Evolutionary conservation across 2,888 invertebrate genomes (phyloP).

Genomic region (Pyrgus malvae): DNA sequence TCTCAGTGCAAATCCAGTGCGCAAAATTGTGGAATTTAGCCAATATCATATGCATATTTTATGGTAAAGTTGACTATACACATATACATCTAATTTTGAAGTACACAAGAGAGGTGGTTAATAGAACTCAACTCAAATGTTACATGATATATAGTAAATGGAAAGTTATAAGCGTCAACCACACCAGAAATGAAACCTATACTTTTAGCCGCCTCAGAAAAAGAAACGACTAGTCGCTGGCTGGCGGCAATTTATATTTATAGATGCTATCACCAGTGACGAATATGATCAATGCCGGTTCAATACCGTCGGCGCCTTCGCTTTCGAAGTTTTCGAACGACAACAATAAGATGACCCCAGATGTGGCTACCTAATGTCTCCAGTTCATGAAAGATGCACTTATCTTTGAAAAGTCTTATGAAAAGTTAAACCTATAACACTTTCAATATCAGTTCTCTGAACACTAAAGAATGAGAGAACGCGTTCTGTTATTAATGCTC

Average conservation of each 20-base stretch:
- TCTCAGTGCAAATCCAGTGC: no score
- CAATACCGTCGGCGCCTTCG: constrained; percentile 31
- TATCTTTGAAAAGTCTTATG: not conserved
- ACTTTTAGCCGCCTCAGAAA: constrained; percentile 33
- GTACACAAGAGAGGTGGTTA: no score
- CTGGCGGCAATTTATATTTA: constrained; percentile 32
- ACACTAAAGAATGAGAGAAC: no score
- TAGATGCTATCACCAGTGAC: constrained; percentile 28
- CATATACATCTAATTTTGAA: not conserved
- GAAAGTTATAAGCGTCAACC: constrained; percentile 33
- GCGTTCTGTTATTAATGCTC: not conserved
- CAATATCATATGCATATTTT: no score
- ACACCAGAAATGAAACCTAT: constrained; percentile 33
- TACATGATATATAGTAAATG: constrained; percentile 28
- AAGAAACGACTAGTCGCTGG: constrained; percentile 28
- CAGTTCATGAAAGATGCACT: constrained; percentile 1
- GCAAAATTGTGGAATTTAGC: no score
- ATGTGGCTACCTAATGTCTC: constrained; percentile 6
- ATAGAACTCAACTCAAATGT: constrained; percentile 14
- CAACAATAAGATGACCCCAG: constrained; percentile 16
- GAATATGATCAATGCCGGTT: constrained; percentile 32
- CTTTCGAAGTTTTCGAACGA: constrained; percentile 21
- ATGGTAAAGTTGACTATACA: no score
- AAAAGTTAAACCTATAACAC: no score
- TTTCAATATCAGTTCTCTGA: not conserved